Evolutionary conservation across 2,797 vertebrate species (phyloP), one percentile per base, ranked within the genome.

Genomic region (Lithobates pipiens): DNA sequence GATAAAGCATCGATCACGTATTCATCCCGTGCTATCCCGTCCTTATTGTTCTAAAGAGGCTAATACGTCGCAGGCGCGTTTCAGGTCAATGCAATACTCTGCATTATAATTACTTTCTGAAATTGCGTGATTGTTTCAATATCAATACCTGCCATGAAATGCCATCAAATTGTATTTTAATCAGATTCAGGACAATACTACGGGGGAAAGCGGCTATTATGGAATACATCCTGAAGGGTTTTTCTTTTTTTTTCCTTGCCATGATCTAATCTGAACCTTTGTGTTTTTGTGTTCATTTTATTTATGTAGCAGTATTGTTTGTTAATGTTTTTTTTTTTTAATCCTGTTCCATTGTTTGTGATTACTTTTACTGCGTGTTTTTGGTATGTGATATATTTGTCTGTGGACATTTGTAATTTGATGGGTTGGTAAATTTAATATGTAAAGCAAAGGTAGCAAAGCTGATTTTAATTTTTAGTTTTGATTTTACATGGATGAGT

Each of bases 91-190:
- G n/a, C 36, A 87, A 84, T 34, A 39, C 70, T 89, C 73, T 1
- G 9, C 82, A 76, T 79, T 83, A 87, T 87, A 86, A 86, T 86
- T 86, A 86, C 57, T 77, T 87, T 70, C 81, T 79, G 76, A 83
- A 87, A 79, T 83, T 78, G 80, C 54, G 44, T 46, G 76, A 83
- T 83, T 87, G 80, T 83, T 83, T 87, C 81, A 75, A 16, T 79
- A 87, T 87, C 85, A 87, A 83, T 87, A 83, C 61, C 76, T 87
- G 85, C 85, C 81, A 87, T 79, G 76, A 83, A 83, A 87, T 79
- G 76, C 85, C 81, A 83, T 87, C 79, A 83, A 87, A 87, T 80
- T 80, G 76, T 80, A 87, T 87, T 87, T 79, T 83, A 87, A 87
- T 87, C 85, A 83, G 70, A 87, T 83, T 69, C 50, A 54, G 76